phyloP scores from a whole-genome alignment of 2,888 invertebrate genomes.

The Ditylenchus weischeri region DNA sequence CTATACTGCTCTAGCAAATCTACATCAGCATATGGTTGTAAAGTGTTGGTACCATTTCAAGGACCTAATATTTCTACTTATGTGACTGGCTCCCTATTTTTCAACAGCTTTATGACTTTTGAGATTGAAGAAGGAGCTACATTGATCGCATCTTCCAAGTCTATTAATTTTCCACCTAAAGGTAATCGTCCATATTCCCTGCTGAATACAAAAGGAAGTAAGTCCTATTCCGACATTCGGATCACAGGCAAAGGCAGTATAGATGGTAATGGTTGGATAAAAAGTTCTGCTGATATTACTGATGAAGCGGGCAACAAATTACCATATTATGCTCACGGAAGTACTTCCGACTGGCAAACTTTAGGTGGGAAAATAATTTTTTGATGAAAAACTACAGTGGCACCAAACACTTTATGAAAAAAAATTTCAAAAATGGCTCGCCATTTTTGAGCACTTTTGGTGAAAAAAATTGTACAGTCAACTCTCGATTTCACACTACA shows the following conservation, averaged over 20 bases:
- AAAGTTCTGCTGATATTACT: background rate
- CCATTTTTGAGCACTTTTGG: no score
- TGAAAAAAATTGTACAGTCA: no score
- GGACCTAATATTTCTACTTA: background rate
- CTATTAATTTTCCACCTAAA: background rate
- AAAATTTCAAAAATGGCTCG: no score
- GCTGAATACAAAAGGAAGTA: no score
- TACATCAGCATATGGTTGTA: background rate
- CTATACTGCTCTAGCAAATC: background rate
- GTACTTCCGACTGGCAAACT: background rate
- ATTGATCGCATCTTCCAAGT: background rate
- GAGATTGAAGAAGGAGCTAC: slow-evolving; percentile 2
- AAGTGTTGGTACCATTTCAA: background rate
- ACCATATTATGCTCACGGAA: background rate
- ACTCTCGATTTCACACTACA: no score
- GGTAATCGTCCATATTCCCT: no score
- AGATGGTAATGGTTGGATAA: slow-evolving; percentile 9
- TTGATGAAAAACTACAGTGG: no score
- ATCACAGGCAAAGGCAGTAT: slow-evolving; percentile 6
- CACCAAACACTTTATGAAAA: no score
- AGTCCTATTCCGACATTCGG: background rate
- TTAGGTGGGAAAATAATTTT: background rate
- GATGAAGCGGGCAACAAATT: slow-evolving; percentile 11
- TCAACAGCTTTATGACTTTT: slow-evolving; percentile 6
- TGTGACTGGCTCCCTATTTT: background rate